Conservation (phyloP, 2,888 invertebrate species). For the Dynastes maya region DNA sequence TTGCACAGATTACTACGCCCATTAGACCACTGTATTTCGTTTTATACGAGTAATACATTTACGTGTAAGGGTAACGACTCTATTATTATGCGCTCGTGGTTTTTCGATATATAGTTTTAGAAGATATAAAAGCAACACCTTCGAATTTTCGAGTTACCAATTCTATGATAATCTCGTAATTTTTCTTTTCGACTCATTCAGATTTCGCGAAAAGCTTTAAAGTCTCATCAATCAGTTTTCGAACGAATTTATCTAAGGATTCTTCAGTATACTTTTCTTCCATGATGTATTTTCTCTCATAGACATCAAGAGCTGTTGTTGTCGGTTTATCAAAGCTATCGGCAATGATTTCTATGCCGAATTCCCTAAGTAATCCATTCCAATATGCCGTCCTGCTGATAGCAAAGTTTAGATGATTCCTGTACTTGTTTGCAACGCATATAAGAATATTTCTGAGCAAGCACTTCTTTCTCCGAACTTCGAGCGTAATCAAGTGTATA, state of each 20-base stretch:
- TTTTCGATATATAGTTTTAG: too few relatives aligned
- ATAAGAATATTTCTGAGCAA: slow-evolving; percentile 2
- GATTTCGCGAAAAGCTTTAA: slow-evolving; percentile 26
- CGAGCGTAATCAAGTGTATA: slow-evolving; percentile 37
- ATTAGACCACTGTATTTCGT: slow-evolving; percentile 23
- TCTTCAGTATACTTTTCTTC: not conserved
- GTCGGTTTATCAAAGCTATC: not conserved
- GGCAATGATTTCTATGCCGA: slow-evolving; percentile 3
- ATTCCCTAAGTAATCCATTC: slow-evolving; percentile 13
- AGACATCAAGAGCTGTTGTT: not conserved
- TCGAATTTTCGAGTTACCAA: not conserved
- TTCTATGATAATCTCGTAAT: not conserved
- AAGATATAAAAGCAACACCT: not conserved
- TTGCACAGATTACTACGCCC: slow-evolving; percentile 5
- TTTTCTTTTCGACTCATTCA: not conserved
- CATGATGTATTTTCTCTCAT: slow-evolving; percentile 39
- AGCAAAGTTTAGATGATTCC: slow-evolving; percentile 20
- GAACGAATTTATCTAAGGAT: slow-evolving; percentile 16
- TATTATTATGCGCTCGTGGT: too few relatives aligned
- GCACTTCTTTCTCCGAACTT: slow-evolving; percentile 1
- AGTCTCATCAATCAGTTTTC: slow-evolving; percentile 1
- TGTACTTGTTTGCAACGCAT: slow-evolving; percentile 8
- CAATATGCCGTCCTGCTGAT: slow-evolving; percentile 18
- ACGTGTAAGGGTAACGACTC: too few relatives aligned
- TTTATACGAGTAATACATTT: not conserved